Evolutionary conservation across 1,140 invertebrate species (phyloP).

Genomic region (Coptotermes formosanus): DNA sequence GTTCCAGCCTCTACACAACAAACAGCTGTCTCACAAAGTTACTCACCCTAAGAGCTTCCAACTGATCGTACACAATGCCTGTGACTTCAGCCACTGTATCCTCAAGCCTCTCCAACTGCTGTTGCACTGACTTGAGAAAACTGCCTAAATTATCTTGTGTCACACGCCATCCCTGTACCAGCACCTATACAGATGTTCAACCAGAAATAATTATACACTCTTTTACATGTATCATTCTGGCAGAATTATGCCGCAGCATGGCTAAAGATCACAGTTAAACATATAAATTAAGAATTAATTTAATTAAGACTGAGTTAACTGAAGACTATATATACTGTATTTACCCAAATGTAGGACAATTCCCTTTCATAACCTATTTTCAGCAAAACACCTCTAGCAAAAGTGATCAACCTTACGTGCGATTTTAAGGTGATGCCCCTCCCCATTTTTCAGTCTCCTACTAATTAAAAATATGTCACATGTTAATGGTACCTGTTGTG

Average conservation of each 20-base stretch:
- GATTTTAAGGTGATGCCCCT: too few relatives aligned
- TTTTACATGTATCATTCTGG: too few relatives aligned
- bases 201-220: too few relatives aligned
- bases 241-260: too few relatives aligned
- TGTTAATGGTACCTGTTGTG: constrained; percentile 59
- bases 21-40: background rate
- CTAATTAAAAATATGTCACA: background rate
- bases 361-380: too few relatives aligned
- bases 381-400: too few relatives aligned
- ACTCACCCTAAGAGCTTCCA: constrained; percentile 46
- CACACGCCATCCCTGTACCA: constrained; percentile 72
- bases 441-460: background rate
- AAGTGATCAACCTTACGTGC: too few relatives aligned
- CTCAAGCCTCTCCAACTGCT: constrained; percentile 61
- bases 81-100: constrained; percentile 60
- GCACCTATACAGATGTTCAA: constrained; percentile 49
- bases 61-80: constrained; percentile 54
- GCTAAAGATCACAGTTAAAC: too few relatives aligned
- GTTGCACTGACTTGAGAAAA: constrained; percentile 59
- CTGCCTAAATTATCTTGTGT: constrained; percentile 60
- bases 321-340: background rate
- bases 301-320: too few relatives aligned
- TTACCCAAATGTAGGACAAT: too few relatives aligned
- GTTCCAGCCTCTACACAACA: too few relatives aligned
- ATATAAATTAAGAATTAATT: too few relatives aligned